Evolutionary conservation across 2,797 vertebrate species (phyloP), one percentile per base, ranked within the genome.

Genomic region (Fundulus diaphanus): DNA sequence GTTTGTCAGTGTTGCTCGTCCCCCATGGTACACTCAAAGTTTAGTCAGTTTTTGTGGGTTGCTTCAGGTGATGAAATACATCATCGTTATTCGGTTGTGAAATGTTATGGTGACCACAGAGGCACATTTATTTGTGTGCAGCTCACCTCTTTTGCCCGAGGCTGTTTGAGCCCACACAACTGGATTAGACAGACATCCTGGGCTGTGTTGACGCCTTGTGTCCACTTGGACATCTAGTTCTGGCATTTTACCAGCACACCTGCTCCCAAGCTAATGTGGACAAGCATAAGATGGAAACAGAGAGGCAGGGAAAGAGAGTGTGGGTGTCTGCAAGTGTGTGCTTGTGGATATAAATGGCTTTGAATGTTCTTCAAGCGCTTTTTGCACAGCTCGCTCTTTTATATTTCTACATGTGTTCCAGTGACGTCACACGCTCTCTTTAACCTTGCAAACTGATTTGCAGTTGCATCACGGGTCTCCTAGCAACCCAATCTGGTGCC

Each of bases 271-370:
- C 42, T 33, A 51, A 65, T 75, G 44, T 75, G 70, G 79, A 59
- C 74, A 65, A 27, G 20, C 42, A 54, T 77, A 54, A 73, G 74
- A 65, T 63, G 74, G 72, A 48, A 72, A 59, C 68, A 40, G 57
- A 57, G 18, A 65, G 52, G 46, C n/a, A 66, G 31, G 24, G 70
- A 33, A 74, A 24, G 57, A 7, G 82, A 33, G 77, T 73, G 80
- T 82, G 76, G 75, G 85, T 80, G 87, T 81, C 40, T 81, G 79
- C 76, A 82, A 83, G 85, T 84, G 79, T 88, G 85, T 86, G 83
- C 71, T 67, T 87, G 79, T 88, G 72, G 84, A 82, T 91, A 88
- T 87, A 86, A 89, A 87, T 82, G 83, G 83, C 82, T 79, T n/a
- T 76, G 72, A 86, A 86, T 80, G 81, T 87, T 86, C 79, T 77